These are phyloP conservation scores for Rhimphoctona megacephalus DNA, from an alignment of 2,888 invertebrate genomes.

Conservation along the genomic window DNA sequence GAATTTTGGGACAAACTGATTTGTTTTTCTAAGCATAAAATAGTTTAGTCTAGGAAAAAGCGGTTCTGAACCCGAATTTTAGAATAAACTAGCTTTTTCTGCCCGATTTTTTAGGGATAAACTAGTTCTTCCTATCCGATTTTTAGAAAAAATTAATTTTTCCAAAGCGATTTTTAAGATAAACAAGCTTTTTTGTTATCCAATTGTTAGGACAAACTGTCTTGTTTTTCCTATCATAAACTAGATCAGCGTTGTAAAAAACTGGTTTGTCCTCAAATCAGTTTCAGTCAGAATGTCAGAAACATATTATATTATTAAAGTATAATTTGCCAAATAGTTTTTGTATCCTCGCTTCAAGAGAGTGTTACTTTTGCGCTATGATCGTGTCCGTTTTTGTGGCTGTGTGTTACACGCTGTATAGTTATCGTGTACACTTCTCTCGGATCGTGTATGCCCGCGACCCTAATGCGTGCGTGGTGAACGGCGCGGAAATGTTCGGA, in stretches of 20 bases:
- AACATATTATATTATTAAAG: background rate
- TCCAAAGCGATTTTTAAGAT: too few species aligned
- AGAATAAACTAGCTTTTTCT: too few species aligned
- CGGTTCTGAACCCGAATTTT: background rate
- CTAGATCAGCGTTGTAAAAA: background rate
- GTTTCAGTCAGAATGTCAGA: background rate
- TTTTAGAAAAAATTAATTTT: too few species aligned
- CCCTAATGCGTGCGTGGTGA: conserved; percentile 71
- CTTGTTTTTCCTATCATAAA: background rate
- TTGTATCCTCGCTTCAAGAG: background rate
- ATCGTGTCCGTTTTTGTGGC: background rate
- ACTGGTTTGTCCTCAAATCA: background rate
- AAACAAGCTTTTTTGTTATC: too few species aligned
- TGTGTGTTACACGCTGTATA: conserved; percentile 5
- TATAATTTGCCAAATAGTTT: background rate
- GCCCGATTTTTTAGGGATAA: background rate
- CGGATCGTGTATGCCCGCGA: conserved; percentile 45
- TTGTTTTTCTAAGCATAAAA: too few species aligned
- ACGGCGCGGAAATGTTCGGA: conserved; percentile 70
- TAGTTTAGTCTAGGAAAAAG: too few species aligned
- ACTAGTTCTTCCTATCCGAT: background rate
- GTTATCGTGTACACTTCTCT: background rate
- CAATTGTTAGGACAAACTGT: background rate
- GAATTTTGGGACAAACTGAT: too few species aligned
- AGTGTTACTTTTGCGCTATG: background rate